Base-by-base conservation (phyloP, 1,140 invertebrate genomes). In the Drosophila pectinifera region DNA sequence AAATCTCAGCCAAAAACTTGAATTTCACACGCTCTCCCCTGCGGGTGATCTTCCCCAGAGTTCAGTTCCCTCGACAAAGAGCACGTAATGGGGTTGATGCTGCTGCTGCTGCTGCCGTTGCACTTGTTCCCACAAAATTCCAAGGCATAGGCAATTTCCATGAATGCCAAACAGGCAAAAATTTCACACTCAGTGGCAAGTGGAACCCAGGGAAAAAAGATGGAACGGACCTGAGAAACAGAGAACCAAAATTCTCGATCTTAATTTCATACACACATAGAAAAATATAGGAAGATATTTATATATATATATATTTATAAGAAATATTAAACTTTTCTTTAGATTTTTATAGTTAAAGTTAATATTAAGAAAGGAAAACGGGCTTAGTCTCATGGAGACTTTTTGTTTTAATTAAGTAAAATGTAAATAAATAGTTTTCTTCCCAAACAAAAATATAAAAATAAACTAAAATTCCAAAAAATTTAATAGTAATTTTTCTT, bases 71-170 rank as follows among this genome's bases (percentile, higher is more conserved):
- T 26, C 43, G 42, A 54, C 59, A 68, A 73, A 49, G 51, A 67
- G 84, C 84, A 86, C 83, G 84, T 88, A 86, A 88, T 53, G 51
- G 78, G 61, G 55, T 74, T 43, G 42, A 55, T 34, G 38, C 39
- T 69, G 28, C n/a, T n/a, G n/a, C n/a, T n/a, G n/a, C 39, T 38
- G 26, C 11, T 64, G 59, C 38, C 59, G 46, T 28, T 89, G 84
- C 84, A 89, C 84, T 89, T 89, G 84, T 89, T 89, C 84, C 80
- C 84, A 89, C 77, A 89, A 89, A 78, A 90, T 84, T 89, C 84
- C 80, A 31, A 64, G 49, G 77, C 85, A 88, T 83, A 89, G 84
- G 84, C 84, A 78, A 89, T 89, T 89, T 89, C 85, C 84, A 89
- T 89, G 84, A 89, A 89, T 62, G 46, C 59, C 76, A 70, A 88